Conservation (phyloP, 2,888 invertebrate genomes). For the Cataglyphis altisquamis region DNA sequence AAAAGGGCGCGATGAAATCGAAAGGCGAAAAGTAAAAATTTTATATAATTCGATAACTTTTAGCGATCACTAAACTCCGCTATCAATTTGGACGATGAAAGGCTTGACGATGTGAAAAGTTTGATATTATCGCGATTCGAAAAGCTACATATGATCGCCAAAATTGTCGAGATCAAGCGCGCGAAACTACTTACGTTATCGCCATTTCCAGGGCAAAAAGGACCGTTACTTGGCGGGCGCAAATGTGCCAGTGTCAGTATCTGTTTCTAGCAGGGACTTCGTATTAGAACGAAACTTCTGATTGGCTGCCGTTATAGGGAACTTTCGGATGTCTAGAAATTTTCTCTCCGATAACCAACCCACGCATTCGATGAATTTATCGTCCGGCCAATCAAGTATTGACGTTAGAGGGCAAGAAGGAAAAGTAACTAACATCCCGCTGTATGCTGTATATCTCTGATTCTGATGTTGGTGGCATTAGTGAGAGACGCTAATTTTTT, state of each 20-base stretch:
- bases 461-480: neutral
- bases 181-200: neutral
- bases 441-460: neutral
- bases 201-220: neutral
- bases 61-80: neutral
- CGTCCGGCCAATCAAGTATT: no score
- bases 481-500: neutral
- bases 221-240: neutral
- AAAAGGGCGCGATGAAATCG: neutral
- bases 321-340: neutral
- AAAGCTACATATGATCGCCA: neutral
- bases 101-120: neutral
- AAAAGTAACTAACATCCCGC: neutral
- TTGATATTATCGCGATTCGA: neutral
- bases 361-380: neutral
- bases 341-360: neutral
- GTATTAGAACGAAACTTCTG: neutral
- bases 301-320: neutral
- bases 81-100: neutral
- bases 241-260: neutral
- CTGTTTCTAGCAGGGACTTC: neutral
- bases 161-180: neutral
- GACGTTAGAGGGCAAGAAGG: neutral
- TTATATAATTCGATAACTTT: neutral
- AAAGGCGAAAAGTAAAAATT: no score